Percentiles rank a stretch among this genome's conserved stretches.
phyloP scores from a whole-genome alignment of 1,140 invertebrate species.

The Glossosoma conforme region DNA sequence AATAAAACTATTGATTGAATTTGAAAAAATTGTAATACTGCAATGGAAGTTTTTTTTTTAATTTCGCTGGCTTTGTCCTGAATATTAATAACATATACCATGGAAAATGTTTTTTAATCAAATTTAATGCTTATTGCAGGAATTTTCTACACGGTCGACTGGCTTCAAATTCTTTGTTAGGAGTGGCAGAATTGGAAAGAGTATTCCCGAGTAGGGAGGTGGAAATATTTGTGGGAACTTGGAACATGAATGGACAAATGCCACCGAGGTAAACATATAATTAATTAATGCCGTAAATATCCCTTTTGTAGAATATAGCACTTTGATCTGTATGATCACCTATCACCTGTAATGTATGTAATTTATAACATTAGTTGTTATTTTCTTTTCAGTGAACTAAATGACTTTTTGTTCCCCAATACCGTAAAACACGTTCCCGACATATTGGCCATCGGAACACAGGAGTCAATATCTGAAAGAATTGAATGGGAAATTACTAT shows the following conservation, averaged over 20 bases:
- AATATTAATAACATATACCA: slow-evolving; percentile 3
- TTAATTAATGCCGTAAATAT: slow-evolving; percentile 10
- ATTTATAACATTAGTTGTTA: slow-evolving; percentile 2
- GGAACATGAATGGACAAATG: slow-evolving; percentile 92
- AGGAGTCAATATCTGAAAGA: slow-evolving; percentile 82
- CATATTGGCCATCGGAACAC: slow-evolving; percentile 86
- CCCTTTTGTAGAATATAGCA: slow-evolving; percentile 2
- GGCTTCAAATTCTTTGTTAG: slow-evolving; percentile 73
- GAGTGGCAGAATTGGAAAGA: slow-evolving; percentile 75
- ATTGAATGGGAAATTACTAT: slow-evolving; percentile 87
- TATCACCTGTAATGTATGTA: background rate
- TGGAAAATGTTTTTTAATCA: background rate
- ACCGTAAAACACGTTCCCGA: slow-evolving; percentile 82
- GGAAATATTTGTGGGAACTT: slow-evolving; percentile 85
- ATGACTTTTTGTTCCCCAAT: slow-evolving; percentile 83
- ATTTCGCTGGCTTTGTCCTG: too few relatives aligned
- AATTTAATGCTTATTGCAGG: slow-evolving; percentile 38
- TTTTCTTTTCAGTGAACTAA: slow-evolving; percentile 59
- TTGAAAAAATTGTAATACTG: too few relatives aligned
- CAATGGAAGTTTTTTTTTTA: too few relatives aligned
- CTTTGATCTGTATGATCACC: too few relatives aligned
- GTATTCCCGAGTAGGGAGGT: slow-evolving; percentile 81
- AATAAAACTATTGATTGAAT: too few relatives aligned
- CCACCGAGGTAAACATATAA: slow-evolving; percentile 58
- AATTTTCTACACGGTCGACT: slow-evolving; percentile 76